Conservation (phyloP, 1,140 invertebrate genomes). For the Drosophila busckii region DNA sequence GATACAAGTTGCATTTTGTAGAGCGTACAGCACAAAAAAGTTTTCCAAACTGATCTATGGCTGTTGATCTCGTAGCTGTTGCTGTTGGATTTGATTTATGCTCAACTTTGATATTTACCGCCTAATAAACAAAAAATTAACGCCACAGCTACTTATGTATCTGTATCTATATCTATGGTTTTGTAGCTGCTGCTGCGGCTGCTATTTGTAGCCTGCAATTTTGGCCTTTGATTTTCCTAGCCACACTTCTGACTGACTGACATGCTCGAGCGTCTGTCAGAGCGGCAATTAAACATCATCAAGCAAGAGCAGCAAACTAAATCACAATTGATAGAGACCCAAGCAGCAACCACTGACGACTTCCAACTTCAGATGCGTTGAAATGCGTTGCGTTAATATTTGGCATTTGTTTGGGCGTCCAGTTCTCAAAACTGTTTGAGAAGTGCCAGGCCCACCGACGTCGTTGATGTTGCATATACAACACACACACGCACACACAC, state of each 20-base stretch:
- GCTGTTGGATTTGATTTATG: slow-evolving; percentile 65
- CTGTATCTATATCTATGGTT: slow-evolving; percentile 21
- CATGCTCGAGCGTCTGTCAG: slow-evolving; percentile 72
- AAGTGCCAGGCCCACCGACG: slow-evolving; percentile 37
- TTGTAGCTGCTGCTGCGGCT: slow-evolving; percentile 34
- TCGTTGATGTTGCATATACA: slow-evolving; percentile 20
- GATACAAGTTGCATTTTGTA: slow-evolving; percentile 69
- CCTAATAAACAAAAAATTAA: slow-evolving; percentile 77
- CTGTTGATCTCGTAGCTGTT: slow-evolving; percentile 22
- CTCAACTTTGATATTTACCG: slow-evolving; percentile 75
- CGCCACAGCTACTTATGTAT: slow-evolving; percentile 47
- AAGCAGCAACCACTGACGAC: slow-evolving; percentile 10
- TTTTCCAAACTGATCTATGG: slow-evolving; percentile 33
- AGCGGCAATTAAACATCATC: slow-evolving; percentile 70
- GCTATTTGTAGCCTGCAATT: slow-evolving; percentile 33
- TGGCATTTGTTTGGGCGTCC: slow-evolving; percentile 68
- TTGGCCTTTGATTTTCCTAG: slow-evolving; percentile 66
- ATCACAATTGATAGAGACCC: slow-evolving; percentile 1
- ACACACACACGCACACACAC: not conserved
- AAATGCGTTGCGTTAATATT: slow-evolving; percentile 67
- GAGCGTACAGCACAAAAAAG: slow-evolving; percentile 60
- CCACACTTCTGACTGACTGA: slow-evolving; percentile 34
- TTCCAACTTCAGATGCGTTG: slow-evolving; percentile 42
- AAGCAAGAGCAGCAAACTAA: slow-evolving; percentile 27
- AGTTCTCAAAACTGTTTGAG: slow-evolving; percentile 23